Percentiles rank a stretch among this genome's conserved stretches.
These are phyloP conservation scores for Dioctria linearis DNA, from an alignment of 2,888 invertebrate genomes.

Conservation along the genomic window DNA sequence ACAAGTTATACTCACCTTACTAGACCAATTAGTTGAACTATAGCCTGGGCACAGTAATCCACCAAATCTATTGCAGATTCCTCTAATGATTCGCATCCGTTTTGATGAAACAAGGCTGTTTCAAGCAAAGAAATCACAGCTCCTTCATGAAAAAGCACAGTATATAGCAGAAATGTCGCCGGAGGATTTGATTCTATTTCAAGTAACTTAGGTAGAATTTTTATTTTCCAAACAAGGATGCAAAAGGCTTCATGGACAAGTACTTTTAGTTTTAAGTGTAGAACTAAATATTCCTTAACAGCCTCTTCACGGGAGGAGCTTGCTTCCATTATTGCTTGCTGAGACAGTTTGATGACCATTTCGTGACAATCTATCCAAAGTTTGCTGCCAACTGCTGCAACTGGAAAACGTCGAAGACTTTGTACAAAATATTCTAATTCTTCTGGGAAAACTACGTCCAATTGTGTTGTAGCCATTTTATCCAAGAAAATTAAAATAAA, in stretches of 20 bases:
- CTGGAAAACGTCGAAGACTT: conserved; percentile 77
- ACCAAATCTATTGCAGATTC: conserved; percentile 86
- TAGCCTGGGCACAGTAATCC: conserved; percentile 83
- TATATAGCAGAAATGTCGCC: conserved; percentile 83
- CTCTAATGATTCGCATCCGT: conserved; percentile 82
- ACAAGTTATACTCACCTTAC: conserved; percentile 67
- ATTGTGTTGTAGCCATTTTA: conserved; percentile 21
- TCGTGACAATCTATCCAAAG: conserved; percentile 90
- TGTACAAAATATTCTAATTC: conserved; percentile 84
- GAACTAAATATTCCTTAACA: conserved; percentile 85
- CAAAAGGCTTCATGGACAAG: conserved; percentile 88
- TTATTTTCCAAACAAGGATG: conserved; percentile 88
- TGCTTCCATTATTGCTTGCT: conserved; percentile 90
- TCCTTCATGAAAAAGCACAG: conserved; percentile 86
- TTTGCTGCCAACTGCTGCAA: conserved; percentile 79
- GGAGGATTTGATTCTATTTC: conserved; percentile 78
- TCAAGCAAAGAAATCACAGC: conserved; percentile 86
- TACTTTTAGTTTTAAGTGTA: conserved; percentile 72
- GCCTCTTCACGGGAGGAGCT: conserved; percentile 84
- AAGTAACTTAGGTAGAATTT: conserved; percentile 84
- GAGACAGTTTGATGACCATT: conserved; percentile 86
- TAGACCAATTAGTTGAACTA: conserved; percentile 76
- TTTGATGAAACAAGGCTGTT: conserved; percentile 85
- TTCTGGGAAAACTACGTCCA: conserved; percentile 75
- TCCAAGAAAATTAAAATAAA: no score